Percentiles rank a stretch among this genome's conserved stretches.
Conservation (phyloP, 2,797 vertebrate species). For the Nyctalus aviator region DNA sequence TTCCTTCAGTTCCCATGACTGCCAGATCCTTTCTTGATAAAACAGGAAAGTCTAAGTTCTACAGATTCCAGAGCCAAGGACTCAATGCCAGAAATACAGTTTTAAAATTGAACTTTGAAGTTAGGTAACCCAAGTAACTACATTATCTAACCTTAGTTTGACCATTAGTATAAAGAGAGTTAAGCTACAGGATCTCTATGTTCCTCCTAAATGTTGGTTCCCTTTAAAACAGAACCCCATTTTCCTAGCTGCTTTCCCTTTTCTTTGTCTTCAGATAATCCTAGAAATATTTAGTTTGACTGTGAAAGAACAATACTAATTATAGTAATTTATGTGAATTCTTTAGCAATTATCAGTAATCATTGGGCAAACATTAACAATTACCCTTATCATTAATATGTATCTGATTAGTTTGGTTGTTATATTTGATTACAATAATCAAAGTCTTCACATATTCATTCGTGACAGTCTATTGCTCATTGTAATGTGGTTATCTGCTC, state of each 20-base stretch:
- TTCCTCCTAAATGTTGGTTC: background rate
- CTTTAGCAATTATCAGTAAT: slow-evolving; percentile 73
- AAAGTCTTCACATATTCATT: slow-evolving; percentile 7
- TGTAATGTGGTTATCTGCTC: background rate
- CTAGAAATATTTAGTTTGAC: slow-evolving; percentile 47
- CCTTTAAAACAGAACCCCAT: background rate
- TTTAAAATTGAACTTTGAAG: background rate
- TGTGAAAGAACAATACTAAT: slow-evolving; percentile 67
- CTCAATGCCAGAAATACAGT: background rate
- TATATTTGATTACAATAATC: slow-evolving; percentile 60
- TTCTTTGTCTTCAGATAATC: background rate
- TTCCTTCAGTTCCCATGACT: background rate
- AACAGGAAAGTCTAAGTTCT: background rate
- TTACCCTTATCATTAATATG: slow-evolving; percentile 65
- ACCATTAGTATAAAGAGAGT: background rate
- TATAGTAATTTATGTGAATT: slow-evolving; percentile 58
- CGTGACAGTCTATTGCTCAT: slow-evolving; percentile 41
- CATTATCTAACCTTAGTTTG: background rate
- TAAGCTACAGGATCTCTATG: background rate
- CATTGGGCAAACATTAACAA: slow-evolving; percentile 62
- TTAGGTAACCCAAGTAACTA: background rate
- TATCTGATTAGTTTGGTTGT: slow-evolving; percentile 65
- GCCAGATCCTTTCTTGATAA: background rate
- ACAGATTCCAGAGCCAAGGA: background rate
- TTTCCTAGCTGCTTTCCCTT: background rate